phyloP scores from a whole-genome alignment of 2,888 invertebrate genomes.

The Colletes collaris region DNA sequence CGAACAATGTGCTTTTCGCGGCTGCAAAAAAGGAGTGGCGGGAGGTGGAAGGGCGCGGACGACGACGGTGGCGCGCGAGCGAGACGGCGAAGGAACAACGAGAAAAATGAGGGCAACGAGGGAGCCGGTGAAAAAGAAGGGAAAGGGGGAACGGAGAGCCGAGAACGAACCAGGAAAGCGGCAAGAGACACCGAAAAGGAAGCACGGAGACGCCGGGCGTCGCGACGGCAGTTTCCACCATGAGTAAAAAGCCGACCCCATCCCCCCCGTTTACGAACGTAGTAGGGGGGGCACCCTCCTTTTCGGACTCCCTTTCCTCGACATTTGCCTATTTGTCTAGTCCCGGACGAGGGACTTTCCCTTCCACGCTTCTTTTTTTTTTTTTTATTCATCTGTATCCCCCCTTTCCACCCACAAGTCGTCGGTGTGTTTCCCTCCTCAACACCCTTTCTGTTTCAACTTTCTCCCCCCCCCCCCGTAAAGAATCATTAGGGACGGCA shows the following conservation, averaged over 20 bases:
- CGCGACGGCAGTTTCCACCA: slow-evolving; percentile 60
- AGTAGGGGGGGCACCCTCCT: not conserved
- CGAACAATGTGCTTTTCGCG: slow-evolving; percentile 69
- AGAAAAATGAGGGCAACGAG: slow-evolving; percentile 43
- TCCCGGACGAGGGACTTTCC: slow-evolving; percentile 34
- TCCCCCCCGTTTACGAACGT: not conserved
- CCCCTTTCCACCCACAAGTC: too few relatives aligned
- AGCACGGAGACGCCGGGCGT: slow-evolving; percentile 59
- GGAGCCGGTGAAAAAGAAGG: not conserved
- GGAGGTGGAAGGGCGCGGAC: slow-evolving; percentile 5
- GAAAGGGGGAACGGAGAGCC: too few relatives aligned
- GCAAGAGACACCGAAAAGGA: slow-evolving; percentile 55
- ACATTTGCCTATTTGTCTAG: slow-evolving; percentile 67
- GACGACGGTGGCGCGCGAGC: slow-evolving; percentile 1
- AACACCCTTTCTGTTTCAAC: slow-evolving; percentile 3
- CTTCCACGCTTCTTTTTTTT: not conserved
- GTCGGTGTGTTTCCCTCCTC: too few relatives aligned
- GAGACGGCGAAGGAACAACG: slow-evolving; percentile 36
- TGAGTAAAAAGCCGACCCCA: slow-evolving; percentile 50
- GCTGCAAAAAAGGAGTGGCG: slow-evolving; percentile 48
- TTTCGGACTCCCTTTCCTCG: slow-evolving; percentile 35
- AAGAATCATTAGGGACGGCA: slow-evolving; percentile 68
- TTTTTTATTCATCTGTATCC: not conserved
- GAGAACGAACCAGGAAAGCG: not conserved
- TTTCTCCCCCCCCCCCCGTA: slow-evolving; percentile 19